Conservation (phyloP, 1,140 invertebrate genomes). For the Harlomillsia oculata region DNA sequence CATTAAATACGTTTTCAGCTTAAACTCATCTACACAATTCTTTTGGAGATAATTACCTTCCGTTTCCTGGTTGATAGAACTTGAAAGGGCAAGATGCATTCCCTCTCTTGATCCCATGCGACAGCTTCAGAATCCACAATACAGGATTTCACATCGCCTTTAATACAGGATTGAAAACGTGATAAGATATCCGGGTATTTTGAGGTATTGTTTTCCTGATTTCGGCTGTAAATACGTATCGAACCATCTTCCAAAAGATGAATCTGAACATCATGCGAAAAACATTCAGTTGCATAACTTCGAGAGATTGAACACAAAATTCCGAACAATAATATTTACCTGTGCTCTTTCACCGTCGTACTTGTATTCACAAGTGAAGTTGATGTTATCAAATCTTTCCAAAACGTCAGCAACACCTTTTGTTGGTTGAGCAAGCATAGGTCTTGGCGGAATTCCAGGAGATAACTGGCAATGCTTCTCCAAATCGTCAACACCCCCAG, state of each 20-base stretch:
- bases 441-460: constrained; percentile 89
- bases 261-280: constrained; percentile 51
- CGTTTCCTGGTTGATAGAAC: constrained; percentile 88
- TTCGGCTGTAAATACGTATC: constrained; percentile 83
- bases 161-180: constrained; percentile 50
- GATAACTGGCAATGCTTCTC: constrained; percentile 75
- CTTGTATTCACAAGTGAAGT: constrained; percentile 98
- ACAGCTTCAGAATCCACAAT: constrained; percentile 96
- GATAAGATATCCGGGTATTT: constrained; percentile 96
- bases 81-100: constrained; percentile 95
- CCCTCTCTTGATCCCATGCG: constrained; percentile 82
- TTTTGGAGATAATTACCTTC: constrained; percentile 56
- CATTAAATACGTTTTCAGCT: no score
- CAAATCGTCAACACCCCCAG: constrained; percentile 68
- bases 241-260: constrained; percentile 59
- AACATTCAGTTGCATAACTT: constrained; percentile 2
- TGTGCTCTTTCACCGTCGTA: constrained; percentile 99
- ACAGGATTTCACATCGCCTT: constrained; percentile 61
- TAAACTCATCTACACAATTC: no score
- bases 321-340: constrained; percentile 44
- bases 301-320: neutral
- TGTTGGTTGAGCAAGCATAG: constrained; percentile 98
- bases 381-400: constrained; percentile 75
- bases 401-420: constrained; percentile 86
- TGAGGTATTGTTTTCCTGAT: constrained; percentile 94